Percentiles rank a stretch among this genome's conserved stretches.
Conservation (phyloP, 2,113 vertebrate genomes). For the Scophthalmus maximus region DNA sequence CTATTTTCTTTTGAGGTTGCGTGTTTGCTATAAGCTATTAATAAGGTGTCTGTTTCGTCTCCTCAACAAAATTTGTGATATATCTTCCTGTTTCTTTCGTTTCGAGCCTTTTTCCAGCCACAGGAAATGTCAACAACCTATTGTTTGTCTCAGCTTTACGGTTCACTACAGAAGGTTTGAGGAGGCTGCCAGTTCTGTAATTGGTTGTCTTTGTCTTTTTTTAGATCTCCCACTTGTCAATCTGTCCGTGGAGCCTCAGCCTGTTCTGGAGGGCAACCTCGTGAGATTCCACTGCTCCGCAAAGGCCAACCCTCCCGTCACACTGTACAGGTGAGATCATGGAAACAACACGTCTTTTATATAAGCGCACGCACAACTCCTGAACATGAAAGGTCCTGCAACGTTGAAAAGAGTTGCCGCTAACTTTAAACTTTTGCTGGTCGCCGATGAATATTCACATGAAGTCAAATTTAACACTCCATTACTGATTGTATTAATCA, state of each 20-base stretch:
- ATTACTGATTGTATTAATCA: conserved; percentile 64
- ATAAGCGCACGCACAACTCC: neutral
- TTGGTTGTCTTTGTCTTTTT: conserved; percentile 56
- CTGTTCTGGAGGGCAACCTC: conserved; percentile 92
- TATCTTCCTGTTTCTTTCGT: neutral
- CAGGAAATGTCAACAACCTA: conserved; percentile 29
- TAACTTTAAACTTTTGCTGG: conserved; percentile 24
- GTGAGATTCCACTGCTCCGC: conserved; percentile 96
- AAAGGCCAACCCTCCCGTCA: conserved; percentile 97
- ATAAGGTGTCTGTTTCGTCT: conserved; percentile 17
- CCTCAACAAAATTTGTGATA: neutral
- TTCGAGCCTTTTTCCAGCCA: neutral
- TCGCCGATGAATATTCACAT: conserved; percentile 36
- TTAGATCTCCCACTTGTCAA: conserved; percentile 96
- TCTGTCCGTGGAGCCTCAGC: conserved; percentile 95
- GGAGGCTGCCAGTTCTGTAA: conserved; percentile 39
- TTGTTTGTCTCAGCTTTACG: conserved; percentile 29
- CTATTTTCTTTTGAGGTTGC: neutral
- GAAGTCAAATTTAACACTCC: conserved; percentile 32
- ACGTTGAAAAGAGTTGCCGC: neutral
- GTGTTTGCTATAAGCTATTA: neutral
- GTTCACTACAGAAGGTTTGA: conserved; percentile 39
- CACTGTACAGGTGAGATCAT: conserved; percentile 92
- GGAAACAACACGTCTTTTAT: neutral
- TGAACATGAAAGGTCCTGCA: neutral